Evolutionary conservation across 2,113 vertebrate genomes (phyloP).

Genomic region (Sprattus sprattus): DNA sequence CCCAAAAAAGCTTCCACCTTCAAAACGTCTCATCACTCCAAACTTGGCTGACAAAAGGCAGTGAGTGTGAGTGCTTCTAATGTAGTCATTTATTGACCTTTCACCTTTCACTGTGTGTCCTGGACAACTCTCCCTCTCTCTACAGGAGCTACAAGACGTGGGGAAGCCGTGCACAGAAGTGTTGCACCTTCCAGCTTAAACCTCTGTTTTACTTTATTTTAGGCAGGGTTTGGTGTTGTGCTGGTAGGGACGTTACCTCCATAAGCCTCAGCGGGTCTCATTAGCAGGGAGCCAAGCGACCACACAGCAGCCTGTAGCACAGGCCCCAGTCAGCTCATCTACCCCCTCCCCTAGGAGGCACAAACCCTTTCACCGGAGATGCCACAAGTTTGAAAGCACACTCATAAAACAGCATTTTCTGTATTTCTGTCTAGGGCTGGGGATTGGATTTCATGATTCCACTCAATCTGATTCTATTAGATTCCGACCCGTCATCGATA

Average conservation of each 20-base stretch:
- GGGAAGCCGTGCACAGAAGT: not conserved
- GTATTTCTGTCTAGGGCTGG: not conserved
- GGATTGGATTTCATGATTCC: too few relatives aligned
- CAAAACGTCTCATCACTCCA: too few relatives aligned
- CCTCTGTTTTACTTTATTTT: not conserved
- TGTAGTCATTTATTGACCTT: too few relatives aligned
- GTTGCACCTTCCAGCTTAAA: not conserved
- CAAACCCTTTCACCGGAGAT: not conserved
- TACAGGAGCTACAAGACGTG: not conserved
- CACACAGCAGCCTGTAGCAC: not conserved
- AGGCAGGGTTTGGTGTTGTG: not conserved
- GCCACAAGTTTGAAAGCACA: not conserved
- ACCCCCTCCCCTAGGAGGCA: not conserved
- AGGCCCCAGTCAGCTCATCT: not conserved
- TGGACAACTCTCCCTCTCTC: not conserved
- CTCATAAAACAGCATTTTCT: not conserved
- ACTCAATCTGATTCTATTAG: too few relatives aligned
- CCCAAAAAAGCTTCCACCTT: too few relatives aligned
- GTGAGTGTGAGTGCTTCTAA: too few relatives aligned
- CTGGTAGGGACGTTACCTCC: conserved; percentile 36
- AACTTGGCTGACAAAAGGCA: too few relatives aligned
- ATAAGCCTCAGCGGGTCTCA: conserved; percentile 58
- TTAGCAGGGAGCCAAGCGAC: conserved; percentile 48
- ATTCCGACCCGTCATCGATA: too few relatives aligned
- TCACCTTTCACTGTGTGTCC: not conserved